These are phyloP conservation scores for Alosa alosa DNA, from an alignment of 2,113 vertebrate genomes.

Conservation along the genomic window DNA sequence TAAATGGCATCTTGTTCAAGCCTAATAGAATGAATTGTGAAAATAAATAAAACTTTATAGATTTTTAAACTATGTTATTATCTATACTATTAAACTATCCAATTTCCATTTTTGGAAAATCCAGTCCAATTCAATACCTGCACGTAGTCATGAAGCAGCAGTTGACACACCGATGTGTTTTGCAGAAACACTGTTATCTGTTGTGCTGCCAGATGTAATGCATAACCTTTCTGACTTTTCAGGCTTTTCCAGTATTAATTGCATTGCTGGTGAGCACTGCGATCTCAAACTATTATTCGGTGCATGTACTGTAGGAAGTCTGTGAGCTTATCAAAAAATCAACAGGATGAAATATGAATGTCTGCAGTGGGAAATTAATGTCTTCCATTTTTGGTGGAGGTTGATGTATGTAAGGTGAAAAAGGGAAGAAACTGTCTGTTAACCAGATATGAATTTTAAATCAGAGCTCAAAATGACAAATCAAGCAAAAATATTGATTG, in stretches of 20 bases:
- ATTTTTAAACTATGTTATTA: no score
- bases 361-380: background rate
- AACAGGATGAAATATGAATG: background rate
- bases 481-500: background rate
- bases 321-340: background rate
- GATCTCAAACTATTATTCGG: background rate
- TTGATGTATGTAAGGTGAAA: slow-evolving; percentile 1
- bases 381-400: background rate
- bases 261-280: background rate
- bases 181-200: background rate
- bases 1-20: background rate
- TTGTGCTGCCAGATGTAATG: background rate
- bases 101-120: background rate
- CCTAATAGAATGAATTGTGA: no score
- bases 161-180: background rate
- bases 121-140: background rate
- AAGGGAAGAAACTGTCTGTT: background rate
- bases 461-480: background rate
- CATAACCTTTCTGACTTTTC: background rate
- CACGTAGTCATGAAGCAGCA: background rate
- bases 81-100: background rate
- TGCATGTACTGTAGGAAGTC: background rate
- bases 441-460: slow-evolving; percentile 14
- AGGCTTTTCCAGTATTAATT: background rate
- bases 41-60: no score